A percentile compares a stretch with the other conserved stretches of the same genome.
Evolutionary conservation across 2,797 vertebrate genomes (phyloP).

Genomic region (Acipenser transmontanus): DNA sequence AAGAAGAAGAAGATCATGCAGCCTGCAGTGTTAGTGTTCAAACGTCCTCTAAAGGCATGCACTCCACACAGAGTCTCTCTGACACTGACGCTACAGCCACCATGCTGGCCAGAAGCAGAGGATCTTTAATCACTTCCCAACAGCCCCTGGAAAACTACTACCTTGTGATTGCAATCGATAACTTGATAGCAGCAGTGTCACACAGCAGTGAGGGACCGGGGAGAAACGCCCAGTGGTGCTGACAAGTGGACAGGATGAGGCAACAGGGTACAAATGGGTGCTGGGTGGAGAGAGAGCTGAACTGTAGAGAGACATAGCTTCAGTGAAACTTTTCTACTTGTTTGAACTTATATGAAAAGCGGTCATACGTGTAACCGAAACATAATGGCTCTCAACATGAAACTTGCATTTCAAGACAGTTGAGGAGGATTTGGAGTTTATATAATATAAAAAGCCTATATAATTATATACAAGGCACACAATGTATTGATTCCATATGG

Average conservation of each 20-base stretch:
- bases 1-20: not conserved
- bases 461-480: too few relatives aligned
- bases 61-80: not conserved
- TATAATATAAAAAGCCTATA: too few relatives aligned
- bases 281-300: too few relatives aligned
- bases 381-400: too few relatives aligned
- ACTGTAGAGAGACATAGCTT: too few relatives aligned
- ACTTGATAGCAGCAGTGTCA: slow-evolving; percentile 50
- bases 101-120: slow-evolving; percentile 32
- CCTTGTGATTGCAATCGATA: slow-evolving; percentile 62
- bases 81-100: slow-evolving; percentile 32
- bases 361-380: too few relatives aligned
- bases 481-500: too few relatives aligned
- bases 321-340: too few relatives aligned
- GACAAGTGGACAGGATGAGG: slow-evolving; percentile 36
- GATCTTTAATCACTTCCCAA: slow-evolving; percentile 64
- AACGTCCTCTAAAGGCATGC: not conserved
- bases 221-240: slow-evolving; percentile 33
- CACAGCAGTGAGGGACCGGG: slow-evolving; percentile 27
- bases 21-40: not conserved
- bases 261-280: not conserved
- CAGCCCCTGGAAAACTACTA: slow-evolving; percentile 61
- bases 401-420: too few relatives aligned
- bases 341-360: too few relatives aligned
- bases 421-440: too few relatives aligned